Base-by-base conservation (phyloP, 2,797 vertebrate species). In the Neosilurus hyrtlii region DNA sequence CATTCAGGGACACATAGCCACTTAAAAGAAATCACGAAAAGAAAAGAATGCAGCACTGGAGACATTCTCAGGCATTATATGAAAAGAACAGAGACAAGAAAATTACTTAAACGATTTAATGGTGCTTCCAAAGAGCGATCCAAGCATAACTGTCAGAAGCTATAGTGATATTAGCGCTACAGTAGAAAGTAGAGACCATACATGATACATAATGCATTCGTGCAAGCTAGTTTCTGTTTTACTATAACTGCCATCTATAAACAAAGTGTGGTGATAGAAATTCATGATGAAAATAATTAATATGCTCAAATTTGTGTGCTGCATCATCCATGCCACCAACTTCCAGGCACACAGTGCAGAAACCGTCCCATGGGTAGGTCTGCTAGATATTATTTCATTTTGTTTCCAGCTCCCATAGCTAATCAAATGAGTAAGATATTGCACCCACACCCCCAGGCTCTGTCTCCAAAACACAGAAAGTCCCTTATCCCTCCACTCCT, bases 341-440 rank as follows among this genome's bases (percentile, higher is more conserved):
- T 86, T 82, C 85, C 84, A 79, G 20, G 77, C 62, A 51, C 49
- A 66, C 15, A 59, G 20, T 22, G 52, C 65, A 78, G 74, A 76
- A 68, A 35, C 54, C 20, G 62, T 89, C 91, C 84, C 84, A 84
- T 86, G 88, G 90, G 87, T 89, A 91, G 88, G 88, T 90, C 90
- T 92, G 89, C 89, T 89, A 86, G 87, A 88, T 84, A 83, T 91
- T 90, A 90, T 88, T 82, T 85, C 66, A 83, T 88, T 88, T 85
- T 76, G 83, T 80, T 82, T 75, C 63, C 87, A 80, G 84, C 89
- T 91, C 89, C 89, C 85, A 86, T 82, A 86, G 86, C 89, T 89
- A 90, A 90, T 91, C 83, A 79, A 87, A 88, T 90, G 88, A 92
- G 79, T 80, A 82, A 90, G 92, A 90, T 88, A 89, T 87, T 89